A percentile compares a stretch with the other conserved stretches of the same genome.
These are phyloP conservation scores for Drosophila mulleri DNA, from an alignment of 2,888 invertebrate genomes.

Conservation along the genomic window DNA sequence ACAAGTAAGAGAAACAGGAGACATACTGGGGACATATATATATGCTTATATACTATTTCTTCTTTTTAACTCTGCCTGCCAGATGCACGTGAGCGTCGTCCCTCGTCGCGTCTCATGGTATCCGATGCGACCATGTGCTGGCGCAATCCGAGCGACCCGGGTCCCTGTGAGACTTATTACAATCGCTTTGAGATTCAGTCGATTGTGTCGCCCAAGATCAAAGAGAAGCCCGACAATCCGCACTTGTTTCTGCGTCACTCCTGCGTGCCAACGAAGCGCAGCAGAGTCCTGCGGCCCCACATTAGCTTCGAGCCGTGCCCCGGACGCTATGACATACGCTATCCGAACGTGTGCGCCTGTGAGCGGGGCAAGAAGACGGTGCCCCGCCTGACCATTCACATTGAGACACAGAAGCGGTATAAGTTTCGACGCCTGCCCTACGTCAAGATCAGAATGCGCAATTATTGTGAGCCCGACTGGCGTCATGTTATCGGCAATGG, in stretches of 20 bases:
- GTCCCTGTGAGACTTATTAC: constrained; percentile 66
- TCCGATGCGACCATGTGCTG: constrained; percentile 59
- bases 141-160: constrained; percentile 73
- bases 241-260: constrained; percentile 64
- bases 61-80: not conserved
- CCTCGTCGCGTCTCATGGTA: constrained; percentile 71
- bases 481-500: constrained; percentile 78
- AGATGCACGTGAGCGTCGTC: constrained; percentile 77
- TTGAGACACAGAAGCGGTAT: constrained; percentile 75
- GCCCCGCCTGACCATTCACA: constrained; percentile 62
- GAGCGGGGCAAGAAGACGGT: constrained; percentile 41
- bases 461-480: constrained; percentile 67
- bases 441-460: constrained; percentile 43
- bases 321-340: constrained; percentile 78
- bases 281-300: constrained; percentile 25
- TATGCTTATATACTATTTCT: not conserved
- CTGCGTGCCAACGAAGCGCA: constrained; percentile 64
- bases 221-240: constrained; percentile 31
- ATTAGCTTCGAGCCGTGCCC: constrained; percentile 75
- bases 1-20: constrained; percentile 55
- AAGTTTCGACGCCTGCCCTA: constrained; percentile 77
- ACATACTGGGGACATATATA: not conserved
- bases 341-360: constrained; percentile 64
- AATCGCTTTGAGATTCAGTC: constrained; percentile 16
- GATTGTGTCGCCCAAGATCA: constrained; percentile 22